Conservation (phyloP, 2,888 invertebrate genomes). For the Metacarcinus magister region DNA sequence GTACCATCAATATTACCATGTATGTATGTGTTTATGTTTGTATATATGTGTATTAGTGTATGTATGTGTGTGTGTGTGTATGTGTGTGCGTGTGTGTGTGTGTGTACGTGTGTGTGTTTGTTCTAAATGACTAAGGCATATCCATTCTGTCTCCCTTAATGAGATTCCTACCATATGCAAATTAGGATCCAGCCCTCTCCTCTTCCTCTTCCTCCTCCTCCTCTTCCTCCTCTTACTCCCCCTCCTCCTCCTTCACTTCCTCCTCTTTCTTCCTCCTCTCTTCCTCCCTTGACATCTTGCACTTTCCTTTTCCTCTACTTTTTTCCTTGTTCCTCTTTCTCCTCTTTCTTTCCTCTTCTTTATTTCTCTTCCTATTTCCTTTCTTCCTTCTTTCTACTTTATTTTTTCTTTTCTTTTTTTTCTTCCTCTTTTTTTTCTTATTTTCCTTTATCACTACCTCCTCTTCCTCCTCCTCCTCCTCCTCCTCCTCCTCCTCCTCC, state of each 20-base stretch:
- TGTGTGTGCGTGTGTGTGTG: conserved; percentile 26
- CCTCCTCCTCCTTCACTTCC: background rate
- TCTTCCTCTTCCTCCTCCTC: background rate
- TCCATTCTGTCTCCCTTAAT: background rate
- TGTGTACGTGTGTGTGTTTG: background rate
- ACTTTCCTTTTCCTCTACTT: background rate
- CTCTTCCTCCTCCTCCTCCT: no score
- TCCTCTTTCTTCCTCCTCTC: background rate
- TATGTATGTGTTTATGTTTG: no score
- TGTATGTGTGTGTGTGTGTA: conserved; percentile 26
- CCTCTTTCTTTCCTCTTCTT: background rate
- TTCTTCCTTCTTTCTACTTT: no score
- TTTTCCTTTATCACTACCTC: no score
- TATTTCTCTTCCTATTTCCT: no score
- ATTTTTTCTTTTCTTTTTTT: no score
- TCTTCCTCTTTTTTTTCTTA: no score
- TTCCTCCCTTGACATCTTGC: background rate
- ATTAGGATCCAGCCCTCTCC: background rate
- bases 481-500: no score
- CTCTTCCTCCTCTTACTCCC: no score
- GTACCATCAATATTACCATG: no score
- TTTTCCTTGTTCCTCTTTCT: background rate
- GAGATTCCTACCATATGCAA: conserved; percentile 26
- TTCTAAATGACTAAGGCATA: conserved; percentile 14
- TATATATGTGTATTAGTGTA: background rate